Base-by-base conservation (phyloP, 53 echinoderm and acorn worm species). In the Hippasteria phrygiana region DNA sequence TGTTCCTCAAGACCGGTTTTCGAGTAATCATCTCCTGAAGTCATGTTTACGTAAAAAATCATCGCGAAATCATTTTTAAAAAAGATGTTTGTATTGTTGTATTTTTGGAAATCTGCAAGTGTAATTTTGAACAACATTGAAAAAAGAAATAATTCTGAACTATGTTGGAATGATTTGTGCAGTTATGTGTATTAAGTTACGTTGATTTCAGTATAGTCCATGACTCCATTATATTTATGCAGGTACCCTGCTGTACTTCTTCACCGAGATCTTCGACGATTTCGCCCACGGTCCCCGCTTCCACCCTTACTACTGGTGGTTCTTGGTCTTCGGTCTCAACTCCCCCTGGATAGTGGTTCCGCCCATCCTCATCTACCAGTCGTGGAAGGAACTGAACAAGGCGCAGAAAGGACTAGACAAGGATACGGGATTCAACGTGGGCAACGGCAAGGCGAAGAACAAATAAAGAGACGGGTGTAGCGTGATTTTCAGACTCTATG, bases 321-420 rank as follows among this genome's bases (percentile, higher is more conserved):
- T 88, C 54, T 93, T 94, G 79, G 90, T 95, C 74, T 83, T 96
- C 43, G 90, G 87, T 16, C 79, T 95, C 55, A 96, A 96, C 75
- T 55, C 74, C 16, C 93, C 93, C 2, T 96, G 97, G 97, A 41
- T 95, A 14, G 74, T 96, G 64, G 87, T 96, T 2, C 97, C 97
- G 6, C 89, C 91, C 40, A 53, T 92, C 12, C 91, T 95, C 28
- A 95, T 96, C 36, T 78, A 90, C 32, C 77, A 90, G 47, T 77
- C 88, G 46, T 92, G 88, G 62, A 62, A 73, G 20, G 64, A 93
- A 32, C 53, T 96, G 36, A 75, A 10, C 42, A 73, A 69, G 33
- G 93, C 97, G 17, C 97, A 96, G 75, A 29, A 34, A 18, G 69
- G 24, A 11, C 43, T 65, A 46, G 82, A 82, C 82, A 82, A 63